Evolutionary conservation across 2,797 vertebrate species (phyloP).

Genomic region (Harpagifer antarcticus): DNA sequence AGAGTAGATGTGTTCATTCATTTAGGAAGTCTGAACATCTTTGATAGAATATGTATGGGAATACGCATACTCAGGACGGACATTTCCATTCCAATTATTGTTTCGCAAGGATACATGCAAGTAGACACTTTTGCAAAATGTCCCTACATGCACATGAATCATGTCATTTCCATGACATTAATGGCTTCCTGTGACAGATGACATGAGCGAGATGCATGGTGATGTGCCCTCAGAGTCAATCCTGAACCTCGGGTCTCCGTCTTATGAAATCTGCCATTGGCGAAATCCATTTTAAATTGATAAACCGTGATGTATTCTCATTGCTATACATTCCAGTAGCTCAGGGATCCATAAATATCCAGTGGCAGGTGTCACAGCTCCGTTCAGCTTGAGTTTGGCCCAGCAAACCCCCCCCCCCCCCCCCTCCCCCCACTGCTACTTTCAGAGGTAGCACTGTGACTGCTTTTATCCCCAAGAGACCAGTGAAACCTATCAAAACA

Average conservation of each 20-base stretch:
- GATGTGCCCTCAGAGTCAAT: neutral
- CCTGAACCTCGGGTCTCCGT: neutral
- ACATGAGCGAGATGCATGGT: constrained; percentile 4
- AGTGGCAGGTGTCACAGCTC: constrained; percentile 29
- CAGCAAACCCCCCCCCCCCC: constrained; percentile 12
- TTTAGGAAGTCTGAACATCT: neutral
- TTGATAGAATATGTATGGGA: neutral
- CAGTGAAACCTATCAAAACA: constrained; percentile 67
- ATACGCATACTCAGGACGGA: neutral
- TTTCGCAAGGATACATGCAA: neutral
- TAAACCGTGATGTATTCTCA: constrained; percentile 1
- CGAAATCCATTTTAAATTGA: constrained; percentile 17
- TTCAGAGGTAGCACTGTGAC: constrained; percentile 52
- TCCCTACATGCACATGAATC: neutral
- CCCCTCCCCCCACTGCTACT: neutral
- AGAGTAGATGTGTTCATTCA: neutral
- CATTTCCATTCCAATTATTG: neutral
- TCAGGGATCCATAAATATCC: constrained; percentile 30
- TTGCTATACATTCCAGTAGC: constrained; percentile 12
- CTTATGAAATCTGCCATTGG: neutral
- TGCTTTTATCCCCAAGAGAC: constrained; percentile 56
- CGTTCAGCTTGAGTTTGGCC: constrained; percentile 22
- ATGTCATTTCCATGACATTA: constrained; percentile 19
- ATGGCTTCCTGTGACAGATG: neutral
- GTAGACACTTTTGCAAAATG: neutral